phyloP scores from a whole-genome alignment of 2,888 invertebrate genomes.

The Hermaeophaga mercurialis region DNA sequence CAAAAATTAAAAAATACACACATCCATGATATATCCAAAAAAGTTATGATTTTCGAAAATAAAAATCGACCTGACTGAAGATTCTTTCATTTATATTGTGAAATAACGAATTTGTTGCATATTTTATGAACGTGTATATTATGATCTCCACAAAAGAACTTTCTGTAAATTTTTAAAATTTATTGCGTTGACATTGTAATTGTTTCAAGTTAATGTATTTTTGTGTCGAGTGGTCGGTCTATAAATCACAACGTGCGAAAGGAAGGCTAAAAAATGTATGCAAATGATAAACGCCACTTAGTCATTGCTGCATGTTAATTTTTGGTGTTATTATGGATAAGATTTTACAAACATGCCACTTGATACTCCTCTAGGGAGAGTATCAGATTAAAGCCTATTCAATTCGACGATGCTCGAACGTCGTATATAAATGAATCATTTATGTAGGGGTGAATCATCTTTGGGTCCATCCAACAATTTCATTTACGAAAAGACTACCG shows the following conservation, averaged over 20 bases:
- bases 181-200: too few relatives aligned
- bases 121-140: too few relatives aligned
- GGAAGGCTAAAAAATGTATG: slow-evolving; percentile 46
- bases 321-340: slow-evolving; percentile 49
- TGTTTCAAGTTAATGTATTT: too few relatives aligned
- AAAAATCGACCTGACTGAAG: too few relatives aligned
- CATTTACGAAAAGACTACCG: slow-evolving; percentile 13
- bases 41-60: too few relatives aligned
- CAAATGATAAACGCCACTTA: slow-evolving; percentile 46
- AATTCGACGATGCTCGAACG: slow-evolving; percentile 39
- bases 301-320: slow-evolving; percentile 46
- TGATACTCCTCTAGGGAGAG: slow-evolving; percentile 45
- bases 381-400: slow-evolving; percentile 46
- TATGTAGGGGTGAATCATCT: slow-evolving; percentile 12
- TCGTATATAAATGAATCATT: slow-evolving; percentile 2
- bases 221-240: too few relatives aligned
- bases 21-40: too few relatives aligned
- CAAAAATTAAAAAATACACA: too few relatives aligned
- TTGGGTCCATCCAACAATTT: slow-evolving; percentile 17
- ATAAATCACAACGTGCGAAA: slow-evolving; percentile 28
- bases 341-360: slow-evolving; percentile 48
- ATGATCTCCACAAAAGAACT: too few relatives aligned
- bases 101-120: too few relatives aligned
- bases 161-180: too few relatives aligned
- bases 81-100: too few relatives aligned